Conservation (phyloP, 2,113 vertebrate species). For the Ornithorhynchus anatinus region DNA sequence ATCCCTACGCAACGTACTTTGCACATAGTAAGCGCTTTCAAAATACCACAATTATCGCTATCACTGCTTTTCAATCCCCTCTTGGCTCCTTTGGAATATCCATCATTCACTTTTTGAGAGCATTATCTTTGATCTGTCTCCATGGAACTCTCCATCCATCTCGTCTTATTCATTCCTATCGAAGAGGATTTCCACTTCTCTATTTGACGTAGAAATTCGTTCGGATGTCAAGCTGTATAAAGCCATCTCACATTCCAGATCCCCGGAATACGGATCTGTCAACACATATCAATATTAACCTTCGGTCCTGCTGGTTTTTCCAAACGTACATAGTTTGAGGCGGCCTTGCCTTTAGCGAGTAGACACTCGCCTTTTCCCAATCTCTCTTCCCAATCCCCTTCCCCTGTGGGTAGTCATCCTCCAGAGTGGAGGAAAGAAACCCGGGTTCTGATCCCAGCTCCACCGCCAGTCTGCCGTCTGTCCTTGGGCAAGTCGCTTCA, state of each 20-base stretch:
- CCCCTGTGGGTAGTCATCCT: not conserved
- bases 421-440: not conserved
- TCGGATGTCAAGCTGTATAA: not conserved
- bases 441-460: no score
- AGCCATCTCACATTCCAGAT: not conserved
- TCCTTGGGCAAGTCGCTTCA: no score
- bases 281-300: not conserved
- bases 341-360: not conserved
- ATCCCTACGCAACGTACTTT: no score
- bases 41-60: no score
- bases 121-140: not conserved
- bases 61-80: no score
- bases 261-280: not conserved
- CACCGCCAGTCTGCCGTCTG: no score
- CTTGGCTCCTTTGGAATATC: no score
- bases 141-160: not conserved
- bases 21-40: no score
- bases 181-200: not conserved
- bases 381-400: not conserved
- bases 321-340: not conserved
- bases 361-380: not conserved
- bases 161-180: constrained; percentile 1
- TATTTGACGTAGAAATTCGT: not conserved
- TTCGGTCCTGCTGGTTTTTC: not conserved
- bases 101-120: not conserved